Evolutionary conservation across 2,113 vertebrate genomes (phyloP).

Genomic region (Syngnathus typhle): DNA sequence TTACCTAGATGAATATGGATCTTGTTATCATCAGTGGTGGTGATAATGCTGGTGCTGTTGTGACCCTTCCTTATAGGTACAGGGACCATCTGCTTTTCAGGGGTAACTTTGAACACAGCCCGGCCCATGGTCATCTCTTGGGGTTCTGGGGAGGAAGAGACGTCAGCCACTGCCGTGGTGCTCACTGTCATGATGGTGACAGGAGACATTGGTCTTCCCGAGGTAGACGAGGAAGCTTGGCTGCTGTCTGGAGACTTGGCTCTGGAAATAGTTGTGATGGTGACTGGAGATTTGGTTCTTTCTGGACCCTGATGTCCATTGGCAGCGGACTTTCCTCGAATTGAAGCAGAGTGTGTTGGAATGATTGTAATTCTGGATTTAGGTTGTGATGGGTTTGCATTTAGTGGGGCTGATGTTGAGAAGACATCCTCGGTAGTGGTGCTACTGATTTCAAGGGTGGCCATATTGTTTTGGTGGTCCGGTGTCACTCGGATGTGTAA

Average conservation of each 20-base stretch:
- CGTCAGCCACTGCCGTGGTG: constrained; percentile 74
- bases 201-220: constrained; percentile 79
- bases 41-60: constrained; percentile 82
- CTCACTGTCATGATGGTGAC: constrained; percentile 86
- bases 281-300: constrained; percentile 87
- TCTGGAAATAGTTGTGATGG: constrained; percentile 88
- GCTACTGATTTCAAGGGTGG: constrained; percentile 89
- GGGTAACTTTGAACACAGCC: constrained; percentile 91
- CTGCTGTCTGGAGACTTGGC: constrained; percentile 80
- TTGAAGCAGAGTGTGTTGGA: constrained; percentile 76
- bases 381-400: constrained; percentile 81
- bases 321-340: constrained; percentile 70
- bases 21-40: constrained; percentile 91
- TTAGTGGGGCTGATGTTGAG: constrained; percentile 80
- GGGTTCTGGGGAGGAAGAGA: constrained; percentile 73
- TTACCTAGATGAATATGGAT: constrained; percentile 90
- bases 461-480: constrained; percentile 85
- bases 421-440: constrained; percentile 81
- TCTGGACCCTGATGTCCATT: constrained; percentile 72
- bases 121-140: constrained; percentile 88
- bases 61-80: constrained; percentile 80
- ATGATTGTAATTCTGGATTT: constrained; percentile 94
- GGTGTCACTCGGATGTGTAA: constrained; percentile 89
- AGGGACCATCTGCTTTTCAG: constrained; percentile 88
- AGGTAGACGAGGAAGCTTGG: constrained; percentile 54